Evolutionary conservation across 2,888 invertebrate genomes (phyloP).

Genomic region (Chloroclysta siterata): DNA sequence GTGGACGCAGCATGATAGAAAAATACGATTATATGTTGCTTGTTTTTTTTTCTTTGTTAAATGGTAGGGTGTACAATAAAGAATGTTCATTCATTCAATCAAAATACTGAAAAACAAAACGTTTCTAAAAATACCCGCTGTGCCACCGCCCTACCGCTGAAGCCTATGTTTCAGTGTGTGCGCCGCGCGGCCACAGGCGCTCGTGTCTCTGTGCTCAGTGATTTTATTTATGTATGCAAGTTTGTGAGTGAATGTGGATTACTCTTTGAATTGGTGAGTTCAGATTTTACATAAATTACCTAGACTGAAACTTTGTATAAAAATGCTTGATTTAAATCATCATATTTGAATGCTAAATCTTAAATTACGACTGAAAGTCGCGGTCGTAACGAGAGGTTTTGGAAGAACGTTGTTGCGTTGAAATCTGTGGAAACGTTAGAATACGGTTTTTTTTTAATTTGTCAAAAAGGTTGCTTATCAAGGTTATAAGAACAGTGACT

Average conservation of each 20-base stretch:
- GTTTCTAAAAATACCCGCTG: conserved; percentile 27
- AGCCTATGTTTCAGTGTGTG: conserved; percentile 52
- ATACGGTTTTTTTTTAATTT: neutral
- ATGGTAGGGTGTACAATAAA: too few species aligned
- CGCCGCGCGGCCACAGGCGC: conserved; percentile 41
- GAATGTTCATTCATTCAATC: too few species aligned
- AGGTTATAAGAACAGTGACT: neutral
- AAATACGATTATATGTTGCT: too few species aligned
- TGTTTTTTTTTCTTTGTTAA: too few species aligned
- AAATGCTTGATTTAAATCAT: neutral
- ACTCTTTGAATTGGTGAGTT: conserved; percentile 34
- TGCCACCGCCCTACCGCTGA: conserved; percentile 41
- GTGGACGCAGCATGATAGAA: too few species aligned
- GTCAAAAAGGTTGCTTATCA: neutral
- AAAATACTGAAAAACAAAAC: neutral
- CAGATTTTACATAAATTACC: neutral
- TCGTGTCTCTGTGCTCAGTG: conserved; percentile 41
- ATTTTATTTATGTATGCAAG: conserved; percentile 23
- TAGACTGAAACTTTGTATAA: neutral
- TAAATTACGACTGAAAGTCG: neutral
- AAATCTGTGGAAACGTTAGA: neutral
- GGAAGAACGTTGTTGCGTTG: conserved; percentile 4
- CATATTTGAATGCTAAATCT: neutral
- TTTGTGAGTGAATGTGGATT: conserved; percentile 38
- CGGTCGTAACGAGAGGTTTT: neutral